Evolutionary conservation across 2,888 invertebrate species (phyloP).

Genomic region (Mimas tiliae): DNA sequence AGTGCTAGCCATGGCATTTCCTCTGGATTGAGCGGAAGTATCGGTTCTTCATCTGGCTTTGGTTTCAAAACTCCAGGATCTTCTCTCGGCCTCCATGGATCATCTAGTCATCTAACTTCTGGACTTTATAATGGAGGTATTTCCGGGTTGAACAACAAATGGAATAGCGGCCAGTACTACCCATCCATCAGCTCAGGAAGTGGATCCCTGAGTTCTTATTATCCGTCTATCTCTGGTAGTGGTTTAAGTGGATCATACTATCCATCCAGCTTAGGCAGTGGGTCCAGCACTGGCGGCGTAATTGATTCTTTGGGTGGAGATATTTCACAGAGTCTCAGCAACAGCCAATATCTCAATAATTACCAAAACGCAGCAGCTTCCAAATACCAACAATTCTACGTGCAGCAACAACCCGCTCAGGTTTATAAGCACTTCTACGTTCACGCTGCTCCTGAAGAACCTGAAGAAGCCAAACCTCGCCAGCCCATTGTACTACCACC

Average conservation of each 20-base stretch:
- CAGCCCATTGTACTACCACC: slow-evolving; percentile 85
- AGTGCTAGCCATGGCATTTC: slow-evolving; percentile 45
- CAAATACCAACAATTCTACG: slow-evolving; percentile 84
- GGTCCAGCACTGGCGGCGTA: neutral
- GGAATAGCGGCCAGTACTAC: slow-evolving; percentile 4
- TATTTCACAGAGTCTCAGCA: slow-evolving; percentile 25
- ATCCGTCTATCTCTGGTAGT: slow-evolving; percentile 7
- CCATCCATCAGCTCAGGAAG: slow-evolving; percentile 4
- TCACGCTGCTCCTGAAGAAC: slow-evolving; percentile 77
- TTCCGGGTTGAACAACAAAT: neutral
- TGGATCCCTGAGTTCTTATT: slow-evolving; percentile 7
- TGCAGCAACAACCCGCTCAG: slow-evolving; percentile 90
- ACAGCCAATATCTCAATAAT: slow-evolving; percentile 33
- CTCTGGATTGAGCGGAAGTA: slow-evolving; percentile 17
- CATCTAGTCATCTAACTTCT: slow-evolving; percentile 33
- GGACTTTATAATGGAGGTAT: slow-evolving; percentile 16
- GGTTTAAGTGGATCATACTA: slow-evolving; percentile 31
- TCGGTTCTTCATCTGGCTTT: slow-evolving; percentile 12
- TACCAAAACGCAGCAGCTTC: slow-evolving; percentile 45
- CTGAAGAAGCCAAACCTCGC: slow-evolving; percentile 82
- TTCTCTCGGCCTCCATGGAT: slow-evolving; percentile 39
- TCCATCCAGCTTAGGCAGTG: slow-evolving; percentile 29
- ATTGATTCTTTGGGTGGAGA: slow-evolving; percentile 17
- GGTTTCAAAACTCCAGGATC: slow-evolving; percentile 27
- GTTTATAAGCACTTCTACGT: slow-evolving; percentile 85